Conservation (phyloP, 2,888 invertebrate species). For the Eulithis prunata region DNA sequence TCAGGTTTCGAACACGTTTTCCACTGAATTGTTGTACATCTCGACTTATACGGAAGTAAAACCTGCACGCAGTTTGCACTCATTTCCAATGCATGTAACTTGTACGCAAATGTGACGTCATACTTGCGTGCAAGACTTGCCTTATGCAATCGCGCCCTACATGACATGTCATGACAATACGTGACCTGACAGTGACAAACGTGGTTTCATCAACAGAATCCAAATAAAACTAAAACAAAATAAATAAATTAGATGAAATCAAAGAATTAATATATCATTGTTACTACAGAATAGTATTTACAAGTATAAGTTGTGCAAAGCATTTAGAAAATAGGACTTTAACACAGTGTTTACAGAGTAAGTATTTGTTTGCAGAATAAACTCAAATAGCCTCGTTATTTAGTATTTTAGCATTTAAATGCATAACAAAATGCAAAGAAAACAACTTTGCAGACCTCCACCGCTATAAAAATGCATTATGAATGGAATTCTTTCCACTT, state of each 20-base stretch:
- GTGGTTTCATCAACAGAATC: conserved; percentile 2
- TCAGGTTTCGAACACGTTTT: too few relatives aligned
- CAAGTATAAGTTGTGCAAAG: conserved; percentile 8
- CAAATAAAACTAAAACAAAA: conserved; percentile 4
- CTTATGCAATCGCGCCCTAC: too few relatives aligned
- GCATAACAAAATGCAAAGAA: background rate
- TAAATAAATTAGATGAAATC: background rate
- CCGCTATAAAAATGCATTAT: background rate
- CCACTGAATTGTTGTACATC: too few relatives aligned
- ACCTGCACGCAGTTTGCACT: too few relatives aligned
- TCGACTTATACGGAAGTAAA: too few relatives aligned
- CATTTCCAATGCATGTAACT: too few relatives aligned
- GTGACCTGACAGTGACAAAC: conserved; percentile 4
- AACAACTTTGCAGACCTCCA: background rate
- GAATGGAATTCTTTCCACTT: background rate
- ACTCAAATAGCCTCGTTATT: background rate
- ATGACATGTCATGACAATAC: too few relatives aligned
- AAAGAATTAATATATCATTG: background rate
- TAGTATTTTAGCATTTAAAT: background rate
- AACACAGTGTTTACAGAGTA: conserved; percentile 6
- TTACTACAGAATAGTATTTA: conserved; percentile 5
- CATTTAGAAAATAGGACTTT: conserved; percentile 12
- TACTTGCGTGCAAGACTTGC: too few relatives aligned
- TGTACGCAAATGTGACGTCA: too few relatives aligned
- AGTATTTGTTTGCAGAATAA: background rate